phyloP scores from a whole-genome alignment of 1,140 invertebrate genomes.

The Brachionus koreanus region DNA sequence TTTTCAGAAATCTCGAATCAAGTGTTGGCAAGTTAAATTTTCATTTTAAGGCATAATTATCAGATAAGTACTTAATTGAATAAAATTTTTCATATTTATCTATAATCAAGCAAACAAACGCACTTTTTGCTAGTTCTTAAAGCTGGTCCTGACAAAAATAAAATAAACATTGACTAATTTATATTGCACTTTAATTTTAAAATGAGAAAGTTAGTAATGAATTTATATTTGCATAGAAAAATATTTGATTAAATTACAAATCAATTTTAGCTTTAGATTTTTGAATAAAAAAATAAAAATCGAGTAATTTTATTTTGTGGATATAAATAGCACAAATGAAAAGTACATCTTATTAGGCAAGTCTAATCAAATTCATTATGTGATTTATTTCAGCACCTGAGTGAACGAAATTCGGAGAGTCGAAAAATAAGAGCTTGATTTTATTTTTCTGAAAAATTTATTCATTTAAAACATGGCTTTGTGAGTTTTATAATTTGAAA shows the following conservation, averaged over 20 bases:
- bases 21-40: neutral
- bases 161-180: too few species aligned
- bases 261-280: neutral
- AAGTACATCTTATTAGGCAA: neutral
- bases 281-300: neutral
- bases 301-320: neutral
- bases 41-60: neutral
- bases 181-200: too few species aligned
- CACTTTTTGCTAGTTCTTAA: too few species aligned
- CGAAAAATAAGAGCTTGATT: neutral
- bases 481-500: neutral
- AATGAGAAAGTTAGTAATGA: too few species aligned
- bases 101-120: too few species aligned
- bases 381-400: neutral
- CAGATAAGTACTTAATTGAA: neutral
- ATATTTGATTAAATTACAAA: neutral
- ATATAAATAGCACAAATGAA: neutral
- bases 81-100: too few species aligned
- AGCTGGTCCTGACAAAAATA: too few species aligned
- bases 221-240: neutral
- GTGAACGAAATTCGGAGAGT: neutral
- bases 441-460: neutral
- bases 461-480: neutral
- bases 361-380: neutral
- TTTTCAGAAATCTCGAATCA: neutral